phyloP scores from a whole-genome alignment of 2,797 vertebrate species.

The Selene dorsalis region DNA sequence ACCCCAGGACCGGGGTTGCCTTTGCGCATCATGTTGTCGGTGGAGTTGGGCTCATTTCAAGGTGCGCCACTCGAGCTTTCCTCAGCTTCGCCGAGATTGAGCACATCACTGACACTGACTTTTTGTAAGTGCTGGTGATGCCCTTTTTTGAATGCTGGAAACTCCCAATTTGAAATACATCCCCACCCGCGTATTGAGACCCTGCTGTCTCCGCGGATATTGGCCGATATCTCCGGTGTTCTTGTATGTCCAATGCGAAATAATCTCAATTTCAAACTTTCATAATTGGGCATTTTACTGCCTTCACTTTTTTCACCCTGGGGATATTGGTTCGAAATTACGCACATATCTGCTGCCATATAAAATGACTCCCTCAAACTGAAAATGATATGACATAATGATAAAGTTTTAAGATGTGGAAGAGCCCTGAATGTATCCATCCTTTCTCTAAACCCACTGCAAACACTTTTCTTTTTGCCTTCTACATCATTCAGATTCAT shows the following conservation, averaged over 20 bases:
- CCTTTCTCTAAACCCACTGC: neutral
- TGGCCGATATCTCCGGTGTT: neutral
- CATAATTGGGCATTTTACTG: neutral
- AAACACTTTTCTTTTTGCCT: neutral
- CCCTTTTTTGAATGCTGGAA: conserved; percentile 42
- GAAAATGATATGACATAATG: neutral
- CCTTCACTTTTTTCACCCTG: too few relatives aligned
- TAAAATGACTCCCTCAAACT: neutral
- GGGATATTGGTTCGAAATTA: neutral
- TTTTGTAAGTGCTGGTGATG: conserved; percentile 23
- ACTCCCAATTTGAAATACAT: neutral
- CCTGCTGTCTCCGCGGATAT: neutral
- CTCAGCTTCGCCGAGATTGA: conserved; percentile 48
- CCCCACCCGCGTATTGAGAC: neutral
- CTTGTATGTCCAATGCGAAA: neutral
- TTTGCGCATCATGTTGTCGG: conserved; percentile 53
- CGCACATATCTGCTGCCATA: neutral
- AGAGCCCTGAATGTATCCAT: neutral
- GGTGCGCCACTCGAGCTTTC: conserved; percentile 50
- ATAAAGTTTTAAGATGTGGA: conserved; percentile 2
- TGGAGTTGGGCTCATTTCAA: conserved; percentile 37
- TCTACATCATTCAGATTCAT: neutral
- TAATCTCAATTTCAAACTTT: conserved; percentile 13
- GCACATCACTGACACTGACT: conserved; percentile 43
- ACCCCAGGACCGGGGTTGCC: conserved; percentile 26